These are phyloP conservation scores for Monomorium pharaonis DNA, from an alignment of 1,140 invertebrate species.

Conservation along the genomic window DNA sequence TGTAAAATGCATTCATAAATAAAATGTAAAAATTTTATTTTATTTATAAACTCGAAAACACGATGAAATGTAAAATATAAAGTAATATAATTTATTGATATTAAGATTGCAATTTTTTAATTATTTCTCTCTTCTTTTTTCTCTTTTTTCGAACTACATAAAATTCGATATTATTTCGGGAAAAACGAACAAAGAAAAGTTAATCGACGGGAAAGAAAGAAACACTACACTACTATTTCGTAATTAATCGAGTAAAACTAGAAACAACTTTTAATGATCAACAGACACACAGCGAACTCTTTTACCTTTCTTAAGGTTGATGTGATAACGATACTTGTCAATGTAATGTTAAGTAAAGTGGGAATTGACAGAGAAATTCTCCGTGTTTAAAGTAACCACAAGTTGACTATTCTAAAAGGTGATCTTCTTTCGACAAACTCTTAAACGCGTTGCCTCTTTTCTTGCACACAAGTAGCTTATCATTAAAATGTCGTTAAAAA, in stretches of 20 bases:
- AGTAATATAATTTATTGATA: conserved; percentile 16
- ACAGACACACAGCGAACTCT: not conserved
- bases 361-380: not conserved
- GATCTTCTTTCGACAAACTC: not conserved
- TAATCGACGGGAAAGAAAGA: not conserved
- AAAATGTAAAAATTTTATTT: not conserved
- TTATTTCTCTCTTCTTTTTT: not conserved
- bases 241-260: not conserved
- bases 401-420: not conserved
- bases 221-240: not conserved
- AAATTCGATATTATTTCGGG: conserved; percentile 4
- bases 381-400: not conserved
- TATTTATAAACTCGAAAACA: not conserved
- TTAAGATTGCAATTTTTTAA: not conserved
- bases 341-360: not conserved
- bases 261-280: conserved; percentile 18
- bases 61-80: not conserved
- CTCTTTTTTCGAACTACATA: not conserved
- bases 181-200: not conserved
- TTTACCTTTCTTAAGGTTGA: not conserved
- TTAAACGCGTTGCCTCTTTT: not conserved
- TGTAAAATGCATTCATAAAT: not conserved
- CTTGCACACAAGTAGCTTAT: not conserved
- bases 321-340: not conserved
- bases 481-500: not conserved